Conservation (phyloP, 2,113 vertebrate genomes). For the Bagarius yarrelli region DNA sequence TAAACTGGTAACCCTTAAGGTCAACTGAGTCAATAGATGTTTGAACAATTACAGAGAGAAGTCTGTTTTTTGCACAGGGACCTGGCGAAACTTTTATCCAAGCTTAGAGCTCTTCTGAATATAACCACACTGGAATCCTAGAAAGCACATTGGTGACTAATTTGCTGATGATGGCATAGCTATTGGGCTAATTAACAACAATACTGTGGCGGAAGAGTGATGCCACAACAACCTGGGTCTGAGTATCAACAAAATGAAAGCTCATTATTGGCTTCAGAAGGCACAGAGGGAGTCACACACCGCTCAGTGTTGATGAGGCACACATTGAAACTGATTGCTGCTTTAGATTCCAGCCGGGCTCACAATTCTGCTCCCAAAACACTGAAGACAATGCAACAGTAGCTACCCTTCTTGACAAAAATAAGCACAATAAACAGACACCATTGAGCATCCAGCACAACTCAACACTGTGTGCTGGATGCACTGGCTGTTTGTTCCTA, state of each 20-base stretch:
- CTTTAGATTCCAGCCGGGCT: slow-evolving; percentile 28
- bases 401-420: background rate
- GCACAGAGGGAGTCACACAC: slow-evolving; percentile 34
- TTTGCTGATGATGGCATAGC: slow-evolving; percentile 31
- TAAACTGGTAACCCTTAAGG: slow-evolving; percentile 19
- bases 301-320: slow-evolving; percentile 37
- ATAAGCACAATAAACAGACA: slow-evolving; percentile 17
- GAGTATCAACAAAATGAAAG: slow-evolving; percentile 32
- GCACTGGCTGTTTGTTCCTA: background rate
- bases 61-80: slow-evolving; percentile 1
- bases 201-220: slow-evolving; percentile 26
- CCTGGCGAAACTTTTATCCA: background rate
- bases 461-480: background rate
- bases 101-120: background rate
- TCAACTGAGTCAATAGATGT: slow-evolving; percentile 11
- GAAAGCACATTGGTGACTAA: slow-evolving; percentile 27
- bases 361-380: slow-evolving; percentile 19
- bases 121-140: slow-evolving; percentile 9
- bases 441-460: slow-evolving; percentile 13
- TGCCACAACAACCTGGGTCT: slow-evolving; percentile 21
- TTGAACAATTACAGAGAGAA: slow-evolving; percentile 29
- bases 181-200: slow-evolving; percentile 39
- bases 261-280: slow-evolving; percentile 38
- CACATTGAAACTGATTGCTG: slow-evolving; percentile 27
- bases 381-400: slow-evolving; percentile 12